Evolutionary conservation across 2,113 vertebrate genomes (phyloP).

Genomic region (Solea solea): DNA sequence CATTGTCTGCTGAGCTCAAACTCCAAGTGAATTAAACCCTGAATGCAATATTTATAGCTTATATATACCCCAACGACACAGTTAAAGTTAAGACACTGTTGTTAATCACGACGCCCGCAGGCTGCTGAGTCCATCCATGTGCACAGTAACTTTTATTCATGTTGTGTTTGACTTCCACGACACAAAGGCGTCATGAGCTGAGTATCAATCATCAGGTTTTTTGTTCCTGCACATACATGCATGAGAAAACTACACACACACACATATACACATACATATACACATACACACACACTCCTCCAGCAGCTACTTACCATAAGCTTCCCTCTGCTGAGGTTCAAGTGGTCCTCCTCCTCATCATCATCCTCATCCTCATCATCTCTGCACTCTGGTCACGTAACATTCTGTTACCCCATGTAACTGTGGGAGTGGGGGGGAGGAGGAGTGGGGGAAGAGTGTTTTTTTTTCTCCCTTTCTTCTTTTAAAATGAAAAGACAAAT

Average conservation of each 20-base stretch:
- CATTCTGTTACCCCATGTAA: conserved; percentile 65
- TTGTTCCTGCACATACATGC: conserved; percentile 23
- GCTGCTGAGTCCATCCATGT: conserved; percentile 11
- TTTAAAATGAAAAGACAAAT: conserved; percentile 79
- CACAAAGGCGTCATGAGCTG: neutral
- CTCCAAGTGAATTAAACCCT: conserved; percentile 52
- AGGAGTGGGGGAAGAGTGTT: conserved; percentile 38
- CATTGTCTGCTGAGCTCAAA: conserved; percentile 71
- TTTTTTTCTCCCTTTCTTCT: conserved; percentile 7
- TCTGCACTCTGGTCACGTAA: conserved; percentile 82
- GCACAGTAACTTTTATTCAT: neutral
- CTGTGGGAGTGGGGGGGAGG: conserved; percentile 56
- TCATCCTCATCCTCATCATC: conserved; percentile 63
- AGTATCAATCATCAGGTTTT: neutral
- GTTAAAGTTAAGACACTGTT: conserved; percentile 54
- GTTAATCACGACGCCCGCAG: conserved; percentile 67
- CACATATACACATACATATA: neutral
- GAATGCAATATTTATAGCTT: conserved; percentile 69
- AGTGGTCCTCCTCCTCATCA: conserved; percentile 70
- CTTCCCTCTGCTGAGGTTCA: conserved; percentile 58
- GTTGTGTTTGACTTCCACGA: neutral
- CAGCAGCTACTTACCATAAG: conserved; percentile 44
- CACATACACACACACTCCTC: neutral
- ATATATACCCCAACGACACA: conserved; percentile 7
- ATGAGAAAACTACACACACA: conserved; percentile 17